These are phyloP conservation scores for Ptyas mucosa DNA, from an alignment of 2,113 vertebrate genomes.

Conservation along the genomic window DNA sequence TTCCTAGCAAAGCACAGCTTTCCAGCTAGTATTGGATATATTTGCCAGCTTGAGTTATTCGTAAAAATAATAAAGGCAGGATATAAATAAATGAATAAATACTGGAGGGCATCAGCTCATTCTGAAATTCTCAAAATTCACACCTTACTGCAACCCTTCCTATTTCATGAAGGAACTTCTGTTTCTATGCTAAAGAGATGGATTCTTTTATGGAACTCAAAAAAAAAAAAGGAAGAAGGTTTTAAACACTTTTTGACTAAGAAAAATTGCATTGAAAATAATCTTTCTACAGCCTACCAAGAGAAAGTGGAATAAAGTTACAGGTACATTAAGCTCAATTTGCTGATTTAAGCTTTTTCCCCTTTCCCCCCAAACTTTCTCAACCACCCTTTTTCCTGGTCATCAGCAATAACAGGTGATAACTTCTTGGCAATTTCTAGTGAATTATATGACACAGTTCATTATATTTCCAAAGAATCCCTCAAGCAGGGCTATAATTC, in stretches of 20 bases:
- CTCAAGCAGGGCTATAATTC: slow-evolving; percentile 43
- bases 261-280: slow-evolving; percentile 24
- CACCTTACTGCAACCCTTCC: background rate
- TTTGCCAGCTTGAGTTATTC: no score
- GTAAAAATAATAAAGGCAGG: no score
- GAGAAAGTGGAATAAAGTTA: slow-evolving; percentile 60
- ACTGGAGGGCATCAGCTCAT: background rate
- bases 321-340: slow-evolving; percentile 63
- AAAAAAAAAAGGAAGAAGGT: slow-evolving; percentile 23
- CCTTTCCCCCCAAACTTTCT: background rate
- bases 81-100: background rate
- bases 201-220: background rate
- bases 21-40: no score
- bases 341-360: slow-evolving; percentile 48
- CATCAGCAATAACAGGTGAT: slow-evolving; percentile 61
- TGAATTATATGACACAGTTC: slow-evolving; percentile 54
- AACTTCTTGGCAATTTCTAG: slow-evolving; percentile 62
- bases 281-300: slow-evolving; percentile 47
- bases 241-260: slow-evolving; percentile 49
- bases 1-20: no score
- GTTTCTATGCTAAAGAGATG: background rate
- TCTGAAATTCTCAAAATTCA: background rate
- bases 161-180: background rate
- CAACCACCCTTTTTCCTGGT: slow-evolving; percentile 37
- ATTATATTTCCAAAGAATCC: slow-evolving; percentile 43